These are phyloP conservation scores for Sphaeramia orbicularis DNA, from an alignment of 2,797 vertebrate species.

Conservation along the genomic window DNA sequence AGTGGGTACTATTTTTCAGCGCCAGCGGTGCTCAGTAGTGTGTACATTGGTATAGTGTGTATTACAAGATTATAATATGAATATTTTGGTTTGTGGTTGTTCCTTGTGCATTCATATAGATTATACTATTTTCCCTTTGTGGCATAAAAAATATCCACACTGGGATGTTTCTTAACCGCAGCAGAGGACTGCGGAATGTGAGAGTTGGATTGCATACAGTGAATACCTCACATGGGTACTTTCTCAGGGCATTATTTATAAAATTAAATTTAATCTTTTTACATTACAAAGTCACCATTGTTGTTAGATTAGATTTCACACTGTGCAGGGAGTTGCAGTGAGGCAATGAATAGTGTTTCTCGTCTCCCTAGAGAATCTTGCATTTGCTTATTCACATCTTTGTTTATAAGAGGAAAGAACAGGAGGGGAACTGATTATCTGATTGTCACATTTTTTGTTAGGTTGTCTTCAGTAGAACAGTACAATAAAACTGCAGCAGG, in stretches of 20 bases:
- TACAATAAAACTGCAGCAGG: constrained; percentile 18
- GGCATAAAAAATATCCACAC: constrained; percentile 27
- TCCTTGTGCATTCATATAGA: constrained; percentile 48
- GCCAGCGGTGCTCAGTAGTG: constrained; percentile 34
- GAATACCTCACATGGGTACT: constrained; percentile 31
- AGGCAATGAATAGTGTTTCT: not conserved
- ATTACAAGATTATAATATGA: constrained; percentile 59
- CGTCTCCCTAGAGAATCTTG: not conserved
- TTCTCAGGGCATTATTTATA: constrained; percentile 33
- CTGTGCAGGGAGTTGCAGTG: constrained; percentile 1
- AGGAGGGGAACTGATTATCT: not conserved
- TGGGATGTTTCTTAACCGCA: constrained; percentile 38
- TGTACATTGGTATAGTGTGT: constrained; percentile 40
- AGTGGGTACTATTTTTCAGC: constrained; percentile 66
- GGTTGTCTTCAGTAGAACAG: constrained; percentile 4
- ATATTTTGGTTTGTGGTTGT: constrained; percentile 46
- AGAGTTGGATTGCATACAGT: constrained; percentile 16
- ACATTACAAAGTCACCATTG: not conserved
- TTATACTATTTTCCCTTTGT: constrained; percentile 32
- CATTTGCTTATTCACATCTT: not conserved
- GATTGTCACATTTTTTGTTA: not conserved
- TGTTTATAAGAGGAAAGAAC: not conserved
- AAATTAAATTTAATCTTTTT: constrained; percentile 16
- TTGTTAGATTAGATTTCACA: constrained; percentile 21
- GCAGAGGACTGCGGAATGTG: constrained; percentile 31